Base-by-base conservation (phyloP, 2,113 vertebrate species). In the Platysteira castanea region DNA sequence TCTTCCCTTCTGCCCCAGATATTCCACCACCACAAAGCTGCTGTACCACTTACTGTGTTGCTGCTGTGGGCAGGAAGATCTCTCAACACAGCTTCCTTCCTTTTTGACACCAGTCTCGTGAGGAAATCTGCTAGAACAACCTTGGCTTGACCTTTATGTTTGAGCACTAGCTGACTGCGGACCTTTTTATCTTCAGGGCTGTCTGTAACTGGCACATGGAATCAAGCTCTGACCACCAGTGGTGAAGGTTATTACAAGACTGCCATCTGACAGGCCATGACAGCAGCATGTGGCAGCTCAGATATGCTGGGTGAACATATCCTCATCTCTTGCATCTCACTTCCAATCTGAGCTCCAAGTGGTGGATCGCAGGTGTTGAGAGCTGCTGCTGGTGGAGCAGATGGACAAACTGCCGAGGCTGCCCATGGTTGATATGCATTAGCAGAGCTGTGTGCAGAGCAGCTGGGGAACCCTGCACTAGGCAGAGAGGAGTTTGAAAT, bases 1-100 rank as follows among this genome's bases (percentile, higher is more conserved):
- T 35, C 35, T 31, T 84, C 73, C 39, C 54, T 81, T 52, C 67
- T 74, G 64, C 37, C 76, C 68, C 54, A 86, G 23, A 59, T 86
- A 92, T 14, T 63, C 76, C 73, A 69, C 54, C 4, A 77, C 39
- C 47, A 52, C 3, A n/a, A 92, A 90, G 79, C 63, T 84, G 64
- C 54, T 77, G n/a, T 67, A 64, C 41, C 4, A 16, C 44, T 82
- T 39, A 90, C 53, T 68, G 42, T 87, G 89, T 52, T 69, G 91
- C 67, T 85, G 80, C 54, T 80, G 22, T 12, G 57, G 56, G 80
- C 92, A 94, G 96, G 95, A 96, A 96, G 92, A 94, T 71, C 88
- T 90, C 79, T 96, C 44, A 96, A 89, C 37, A 89, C 49, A 46
- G 89, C 53, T 97, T 97, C 96, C 95, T 96, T 96, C 96, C 96